Conservation (phyloP, 2,113 vertebrate genomes). For the Perognathus longimembris region DNA sequence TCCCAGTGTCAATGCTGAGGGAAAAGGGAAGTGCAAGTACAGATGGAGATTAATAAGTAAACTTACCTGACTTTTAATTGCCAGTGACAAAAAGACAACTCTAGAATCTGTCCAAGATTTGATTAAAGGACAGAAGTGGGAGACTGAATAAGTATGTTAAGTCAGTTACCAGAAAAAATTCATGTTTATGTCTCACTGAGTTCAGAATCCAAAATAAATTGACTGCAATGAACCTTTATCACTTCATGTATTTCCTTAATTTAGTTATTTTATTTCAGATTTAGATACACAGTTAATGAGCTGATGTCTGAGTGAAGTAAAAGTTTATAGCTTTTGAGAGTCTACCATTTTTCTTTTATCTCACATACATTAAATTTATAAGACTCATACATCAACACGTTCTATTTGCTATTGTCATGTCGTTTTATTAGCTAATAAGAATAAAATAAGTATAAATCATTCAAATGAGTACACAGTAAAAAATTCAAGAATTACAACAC, state of each 20-base stretch:
- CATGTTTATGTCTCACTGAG: constrained; percentile 18
- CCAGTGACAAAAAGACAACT: not conserved
- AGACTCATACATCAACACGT: not conserved
- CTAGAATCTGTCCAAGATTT: not conserved
- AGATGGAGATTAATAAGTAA: constrained; percentile 13
- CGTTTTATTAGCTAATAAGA: constrained; percentile 48
- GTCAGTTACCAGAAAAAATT: not conserved
- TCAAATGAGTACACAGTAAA: constrained; percentile 19
- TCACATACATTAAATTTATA: constrained; percentile 39
- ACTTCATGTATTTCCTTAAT: constrained; percentile 36
- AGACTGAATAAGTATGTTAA: not conserved
- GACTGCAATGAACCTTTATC: not conserved
- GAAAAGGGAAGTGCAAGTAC: not conserved
- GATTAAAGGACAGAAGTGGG: constrained; percentile 39
- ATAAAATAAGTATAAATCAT: constrained; percentile 27
- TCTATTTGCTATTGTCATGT: not conserved
- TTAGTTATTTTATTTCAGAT: constrained; percentile 1
- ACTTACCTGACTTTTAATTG: constrained; percentile 30
- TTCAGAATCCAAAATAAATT: not conserved
- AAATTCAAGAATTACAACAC: not conserved
- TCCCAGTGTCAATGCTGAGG: not conserved
- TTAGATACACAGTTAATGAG: constrained; percentile 12
- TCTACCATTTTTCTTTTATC: constrained; percentile 3
- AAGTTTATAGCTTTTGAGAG: constrained; percentile 46
- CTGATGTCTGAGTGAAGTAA: constrained; percentile 17